phyloP scores from a whole-genome alignment of 2,113 vertebrate genomes.

The Salminus brasiliensis region DNA sequence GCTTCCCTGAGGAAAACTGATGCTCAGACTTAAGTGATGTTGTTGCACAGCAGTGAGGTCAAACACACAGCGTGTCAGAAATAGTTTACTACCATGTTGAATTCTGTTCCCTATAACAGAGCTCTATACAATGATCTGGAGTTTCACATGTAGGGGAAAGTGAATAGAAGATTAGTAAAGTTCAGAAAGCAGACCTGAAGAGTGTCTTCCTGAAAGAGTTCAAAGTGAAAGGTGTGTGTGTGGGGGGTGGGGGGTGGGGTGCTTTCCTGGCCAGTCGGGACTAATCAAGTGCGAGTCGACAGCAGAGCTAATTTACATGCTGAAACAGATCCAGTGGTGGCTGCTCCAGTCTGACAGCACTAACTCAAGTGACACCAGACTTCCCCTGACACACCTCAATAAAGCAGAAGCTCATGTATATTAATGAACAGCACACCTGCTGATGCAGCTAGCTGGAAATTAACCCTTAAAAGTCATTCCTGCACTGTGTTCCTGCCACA shows the following conservation, averaged over 20 bases:
- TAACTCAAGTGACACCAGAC: conserved; percentile 50
- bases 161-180: too few relatives aligned
- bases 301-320: conserved; percentile 71
- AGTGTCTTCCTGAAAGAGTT: conserved; percentile 26
- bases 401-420: conserved; percentile 75
- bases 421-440: conserved; percentile 63
- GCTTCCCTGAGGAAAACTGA: too few relatives aligned
- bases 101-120: too few relatives aligned
- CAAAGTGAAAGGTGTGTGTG: too few relatives aligned
- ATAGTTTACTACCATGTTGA: too few relatives aligned
- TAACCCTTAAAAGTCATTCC: conserved; percentile 73
- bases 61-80: too few relatives aligned
- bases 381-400: conserved; percentile 69
- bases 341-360: conserved; percentile 62
- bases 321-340: conserved; percentile 68
- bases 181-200: not conserved
- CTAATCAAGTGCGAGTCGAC: conserved; percentile 67
- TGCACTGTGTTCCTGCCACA: too few relatives aligned
- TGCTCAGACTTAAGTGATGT: too few relatives aligned
- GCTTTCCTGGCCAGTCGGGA: conserved; percentile 68
- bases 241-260: conserved; percentile 47
- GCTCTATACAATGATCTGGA: too few relatives aligned
- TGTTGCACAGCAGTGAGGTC: too few relatives aligned
- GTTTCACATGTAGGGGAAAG: too few relatives aligned
- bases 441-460: conserved; percentile 48